These are phyloP conservation scores for Dendrocincla tyrannina DNA, from an alignment of 2,797 vertebrate genomes.

Conservation along the genomic window DNA sequence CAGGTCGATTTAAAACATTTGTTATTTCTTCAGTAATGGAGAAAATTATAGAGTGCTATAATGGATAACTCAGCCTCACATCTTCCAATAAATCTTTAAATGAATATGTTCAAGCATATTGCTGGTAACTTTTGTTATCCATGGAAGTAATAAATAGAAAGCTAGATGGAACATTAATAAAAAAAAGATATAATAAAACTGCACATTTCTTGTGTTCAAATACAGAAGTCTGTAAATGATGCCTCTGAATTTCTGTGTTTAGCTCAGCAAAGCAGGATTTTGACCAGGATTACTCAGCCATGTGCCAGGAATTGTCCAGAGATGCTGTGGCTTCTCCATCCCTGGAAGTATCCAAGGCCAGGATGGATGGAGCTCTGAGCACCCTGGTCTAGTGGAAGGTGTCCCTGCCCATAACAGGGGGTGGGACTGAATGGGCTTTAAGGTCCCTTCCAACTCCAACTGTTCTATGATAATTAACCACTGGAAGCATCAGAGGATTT, in stretches of 20 bases:
- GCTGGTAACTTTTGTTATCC: neutral
- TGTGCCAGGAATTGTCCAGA: neutral
- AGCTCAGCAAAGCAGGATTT: neutral
- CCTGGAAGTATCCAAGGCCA: neutral
- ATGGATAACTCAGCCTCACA: neutral
- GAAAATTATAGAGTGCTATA: neutral
- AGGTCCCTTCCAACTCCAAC: neutral
- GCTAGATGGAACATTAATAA: neutral
- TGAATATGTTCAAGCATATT: neutral
- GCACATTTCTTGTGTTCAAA: neutral
- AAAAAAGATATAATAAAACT: neutral
- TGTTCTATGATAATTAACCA: fast-evolving
- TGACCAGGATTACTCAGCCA: neutral
- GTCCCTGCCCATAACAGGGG: neutral
- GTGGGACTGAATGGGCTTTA: fast-evolving
- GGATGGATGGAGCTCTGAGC: neutral
- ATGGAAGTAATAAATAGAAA: neutral
- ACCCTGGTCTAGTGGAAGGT: fast-evolving
- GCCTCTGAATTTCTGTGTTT: neutral
- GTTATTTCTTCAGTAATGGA: neutral
- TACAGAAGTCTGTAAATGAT: neutral
- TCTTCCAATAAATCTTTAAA: neutral
- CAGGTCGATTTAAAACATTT: neutral
- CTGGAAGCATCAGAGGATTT: neutral
- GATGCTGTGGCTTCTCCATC: fast-evolving